Percentiles rank a stretch among this genome's conserved stretches.
Evolutionary conservation across 2,113 vertebrate genomes (phyloP).

Genomic region (Phaethon lepturus): DNA sequence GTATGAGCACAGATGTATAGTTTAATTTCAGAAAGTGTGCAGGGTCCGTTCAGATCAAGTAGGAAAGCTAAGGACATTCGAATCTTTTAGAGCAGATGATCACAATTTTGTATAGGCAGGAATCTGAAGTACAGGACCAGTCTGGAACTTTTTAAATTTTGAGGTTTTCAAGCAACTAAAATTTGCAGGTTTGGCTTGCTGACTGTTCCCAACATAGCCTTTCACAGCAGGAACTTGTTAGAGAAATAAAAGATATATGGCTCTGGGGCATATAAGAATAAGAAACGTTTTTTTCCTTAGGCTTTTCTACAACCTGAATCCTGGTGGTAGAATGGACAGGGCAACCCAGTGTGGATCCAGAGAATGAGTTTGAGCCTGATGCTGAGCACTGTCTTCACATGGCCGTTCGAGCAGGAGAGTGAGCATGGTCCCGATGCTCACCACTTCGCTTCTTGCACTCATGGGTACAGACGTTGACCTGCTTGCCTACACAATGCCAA

Average conservation of each 20-base stretch:
- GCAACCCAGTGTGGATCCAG: background rate
- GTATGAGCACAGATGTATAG: background rate
- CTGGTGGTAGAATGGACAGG: background rate
- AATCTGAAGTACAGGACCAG: background rate
- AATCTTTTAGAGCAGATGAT: background rate
- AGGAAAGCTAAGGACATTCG: background rate
- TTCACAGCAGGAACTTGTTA: background rate
- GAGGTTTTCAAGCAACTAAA: background rate
- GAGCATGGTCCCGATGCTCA: background rate
- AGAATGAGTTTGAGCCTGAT: background rate
- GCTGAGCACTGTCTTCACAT: background rate
- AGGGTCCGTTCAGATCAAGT: background rate
- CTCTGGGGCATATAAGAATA: background rate
- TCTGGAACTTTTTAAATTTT: background rate
- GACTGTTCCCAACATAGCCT: background rate
- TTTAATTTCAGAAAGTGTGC: slow-evolving; percentile 1
- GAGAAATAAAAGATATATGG: background rate
- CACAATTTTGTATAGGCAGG: background rate
- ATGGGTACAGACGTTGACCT: background rate
- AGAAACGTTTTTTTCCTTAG: background rate
- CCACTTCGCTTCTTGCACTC: background rate
- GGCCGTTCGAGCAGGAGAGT: background rate
- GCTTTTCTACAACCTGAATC: background rate
- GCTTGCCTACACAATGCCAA: background rate
- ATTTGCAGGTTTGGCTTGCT: background rate